Percentiles rank a stretch among this genome's conserved stretches.
These are phyloP conservation scores for Slavum lentiscoides DNA, from an alignment of 2,888 invertebrate genomes.

Conservation along the genomic window DNA sequence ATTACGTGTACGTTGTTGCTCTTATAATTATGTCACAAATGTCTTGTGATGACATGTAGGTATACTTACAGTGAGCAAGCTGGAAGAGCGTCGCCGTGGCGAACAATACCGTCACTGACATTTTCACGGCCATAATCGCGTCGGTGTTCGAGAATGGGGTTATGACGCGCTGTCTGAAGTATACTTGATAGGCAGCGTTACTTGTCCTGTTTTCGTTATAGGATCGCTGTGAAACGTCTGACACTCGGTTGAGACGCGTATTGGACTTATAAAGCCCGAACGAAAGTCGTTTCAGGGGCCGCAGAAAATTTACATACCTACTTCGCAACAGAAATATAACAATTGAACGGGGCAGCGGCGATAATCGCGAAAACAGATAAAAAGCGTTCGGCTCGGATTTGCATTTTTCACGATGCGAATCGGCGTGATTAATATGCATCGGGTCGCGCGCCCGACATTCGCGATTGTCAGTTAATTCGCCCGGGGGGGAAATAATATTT, in stretches of 20 bases:
- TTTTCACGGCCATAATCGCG: neutral
- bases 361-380: neutral
- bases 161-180: too few relatives aligned
- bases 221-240: conserved; percentile 2
- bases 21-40: too few relatives aligned
- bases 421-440: neutral
- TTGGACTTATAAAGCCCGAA: neutral
- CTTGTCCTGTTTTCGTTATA: too few relatives aligned
- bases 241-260: neutral
- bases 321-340: neutral
- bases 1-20: too few relatives aligned
- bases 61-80: conserved; percentile 8
- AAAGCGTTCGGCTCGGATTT: neutral
- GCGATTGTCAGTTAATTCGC: too few relatives aligned
- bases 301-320: neutral
- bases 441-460: too few relatives aligned
- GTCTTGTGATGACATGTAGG: too few relatives aligned
- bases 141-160: neutral
- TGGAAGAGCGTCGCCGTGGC: conserved; percentile 7
- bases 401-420: neutral
- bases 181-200: too few relatives aligned
- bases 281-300: too few relatives aligned
- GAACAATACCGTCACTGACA: neutral
- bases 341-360: neutral
- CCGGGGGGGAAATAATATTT: too few relatives aligned